Evolutionary conservation across 2,113 vertebrate genomes (phyloP).

Genomic region (Meles meles): DNA sequence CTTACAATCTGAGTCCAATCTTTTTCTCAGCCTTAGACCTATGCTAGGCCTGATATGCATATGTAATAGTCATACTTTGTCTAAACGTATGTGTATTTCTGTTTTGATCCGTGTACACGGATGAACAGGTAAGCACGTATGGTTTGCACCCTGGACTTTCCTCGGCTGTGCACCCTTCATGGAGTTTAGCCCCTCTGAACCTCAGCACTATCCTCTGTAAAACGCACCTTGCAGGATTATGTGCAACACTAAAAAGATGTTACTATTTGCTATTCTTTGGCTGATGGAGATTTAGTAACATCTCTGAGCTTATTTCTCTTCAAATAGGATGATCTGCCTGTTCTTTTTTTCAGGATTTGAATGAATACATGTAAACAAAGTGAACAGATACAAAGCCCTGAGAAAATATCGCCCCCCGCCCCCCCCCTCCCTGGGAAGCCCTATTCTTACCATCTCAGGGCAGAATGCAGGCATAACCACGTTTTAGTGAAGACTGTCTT

Average conservation of each 20-base stretch:
- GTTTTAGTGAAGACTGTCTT: not conserved
- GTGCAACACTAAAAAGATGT: not conserved
- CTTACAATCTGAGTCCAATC: not conserved
- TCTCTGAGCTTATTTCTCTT: not conserved
- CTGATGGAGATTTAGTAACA: not conserved
- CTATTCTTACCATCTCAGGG: not conserved
- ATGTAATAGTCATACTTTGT: not conserved
- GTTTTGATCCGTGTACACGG: not conserved
- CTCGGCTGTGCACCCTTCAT: not conserved
- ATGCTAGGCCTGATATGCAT: not conserved
- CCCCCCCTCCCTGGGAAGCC: not conserved
- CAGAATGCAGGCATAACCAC: not conserved
- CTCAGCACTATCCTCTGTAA: not conserved
- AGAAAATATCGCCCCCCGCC: not conserved
- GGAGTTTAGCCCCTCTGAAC: not conserved
- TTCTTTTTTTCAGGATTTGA: not conserved
- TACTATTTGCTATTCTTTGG: not conserved
- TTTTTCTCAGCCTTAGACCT: not conserved
- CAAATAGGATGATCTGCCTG: not conserved
- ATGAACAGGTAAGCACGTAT: not conserved
- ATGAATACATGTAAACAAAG: not conserved
- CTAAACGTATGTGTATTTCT: not conserved
- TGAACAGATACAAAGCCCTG: too few species aligned
- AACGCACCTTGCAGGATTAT: not conserved
- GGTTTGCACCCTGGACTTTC: not conserved